Conservation (phyloP, 2,113 vertebrate genomes). For the Phoenicopterus ruber region DNA sequence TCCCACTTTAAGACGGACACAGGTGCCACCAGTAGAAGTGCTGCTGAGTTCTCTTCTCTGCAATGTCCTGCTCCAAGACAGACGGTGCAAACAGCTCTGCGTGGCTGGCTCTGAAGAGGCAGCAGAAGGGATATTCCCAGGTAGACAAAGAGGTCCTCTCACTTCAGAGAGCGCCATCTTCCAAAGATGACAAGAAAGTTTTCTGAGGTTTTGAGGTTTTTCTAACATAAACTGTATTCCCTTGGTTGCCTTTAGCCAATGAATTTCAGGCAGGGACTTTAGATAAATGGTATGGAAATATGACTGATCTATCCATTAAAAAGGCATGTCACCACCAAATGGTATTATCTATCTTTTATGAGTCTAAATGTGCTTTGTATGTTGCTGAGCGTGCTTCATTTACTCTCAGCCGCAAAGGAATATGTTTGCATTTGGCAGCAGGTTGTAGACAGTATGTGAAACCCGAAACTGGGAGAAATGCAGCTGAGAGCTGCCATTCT, state of each 20-base stretch:
- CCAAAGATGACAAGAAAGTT: neutral
- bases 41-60: neutral
- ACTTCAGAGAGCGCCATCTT: neutral
- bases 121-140: neutral
- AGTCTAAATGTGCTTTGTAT: constrained; percentile 62
- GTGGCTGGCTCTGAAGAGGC: neutral
- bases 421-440: neutral
- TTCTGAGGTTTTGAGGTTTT: neutral
- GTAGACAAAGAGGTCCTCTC: neutral
- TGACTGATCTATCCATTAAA: constrained; percentile 49
- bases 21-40: neutral
- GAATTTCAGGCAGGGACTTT: neutral
- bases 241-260: constrained; percentile 33
- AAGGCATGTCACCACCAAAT: constrained; percentile 37
- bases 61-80: neutral
- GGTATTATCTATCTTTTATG: constrained; percentile 70
- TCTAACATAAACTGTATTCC: neutral
- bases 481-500: neutral
- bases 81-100: neutral
- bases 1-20: neutral
- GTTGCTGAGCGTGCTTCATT: constrained; percentile 50
- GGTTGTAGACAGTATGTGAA: neutral
- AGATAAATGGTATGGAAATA: constrained; percentile 62
- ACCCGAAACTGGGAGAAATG: neutral
- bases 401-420: constrained; percentile 51